Conservation (phyloP, 2,797 vertebrate species). For the Lepilemur septentrionalis region DNA sequence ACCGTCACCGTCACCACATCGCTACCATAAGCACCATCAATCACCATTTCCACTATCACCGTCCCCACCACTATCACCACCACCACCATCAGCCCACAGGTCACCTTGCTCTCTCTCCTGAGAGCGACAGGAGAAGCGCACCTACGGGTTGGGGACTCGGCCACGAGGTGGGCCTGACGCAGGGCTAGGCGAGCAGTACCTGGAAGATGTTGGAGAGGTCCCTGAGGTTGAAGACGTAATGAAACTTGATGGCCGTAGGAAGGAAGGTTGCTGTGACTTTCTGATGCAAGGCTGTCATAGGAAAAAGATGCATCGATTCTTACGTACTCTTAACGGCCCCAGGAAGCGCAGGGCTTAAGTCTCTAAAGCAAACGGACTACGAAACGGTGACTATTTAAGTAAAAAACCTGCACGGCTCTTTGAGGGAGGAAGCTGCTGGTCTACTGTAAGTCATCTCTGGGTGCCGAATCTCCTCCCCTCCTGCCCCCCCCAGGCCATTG, state of each 20-base stretch:
- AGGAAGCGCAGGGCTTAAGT: not conserved
- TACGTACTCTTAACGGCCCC: not conserved
- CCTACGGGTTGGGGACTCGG: accelerated
- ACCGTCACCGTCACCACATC: accelerated
- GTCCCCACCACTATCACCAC: accelerated
- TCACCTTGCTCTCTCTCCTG: not conserved
- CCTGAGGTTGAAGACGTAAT: conserved; percentile 88
- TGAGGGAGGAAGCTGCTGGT: not conserved
- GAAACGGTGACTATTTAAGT: not conserved
- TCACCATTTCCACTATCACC: accelerated
- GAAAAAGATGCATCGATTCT: not conserved
- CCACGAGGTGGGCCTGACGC: accelerated
- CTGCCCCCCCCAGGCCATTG: not conserved
- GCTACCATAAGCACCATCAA: accelerated
- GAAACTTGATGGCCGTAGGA: conserved; percentile 88
- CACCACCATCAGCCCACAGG: not conserved
- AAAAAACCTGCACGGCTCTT: not conserved
- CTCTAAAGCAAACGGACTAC: not conserved
- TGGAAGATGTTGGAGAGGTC: conserved; percentile 89
- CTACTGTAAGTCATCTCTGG: not conserved
- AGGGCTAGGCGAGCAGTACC: conserved; percentile 58
- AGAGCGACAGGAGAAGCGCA: not conserved
- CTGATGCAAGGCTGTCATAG: conserved; percentile 85
- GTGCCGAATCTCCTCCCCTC: not conserved
- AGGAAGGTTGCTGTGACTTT: conserved; percentile 83